phyloP scores from a whole-genome alignment of 2,888 invertebrate species.

The Agrochola circellaris region DNA sequence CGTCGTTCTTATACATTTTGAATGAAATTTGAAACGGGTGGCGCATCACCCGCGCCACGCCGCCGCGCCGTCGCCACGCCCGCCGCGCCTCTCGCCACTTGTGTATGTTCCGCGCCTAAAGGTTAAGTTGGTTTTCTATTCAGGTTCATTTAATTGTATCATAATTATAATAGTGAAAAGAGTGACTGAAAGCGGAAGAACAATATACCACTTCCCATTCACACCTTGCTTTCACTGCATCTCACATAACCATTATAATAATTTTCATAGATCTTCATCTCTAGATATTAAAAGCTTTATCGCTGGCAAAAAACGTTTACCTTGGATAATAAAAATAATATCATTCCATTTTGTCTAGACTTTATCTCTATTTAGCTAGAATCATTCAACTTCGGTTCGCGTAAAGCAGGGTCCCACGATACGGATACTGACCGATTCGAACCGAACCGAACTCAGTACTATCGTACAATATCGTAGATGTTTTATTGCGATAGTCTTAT shows the following conservation, averaged over 20 bases:
- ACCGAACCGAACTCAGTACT: constrained; percentile 62
- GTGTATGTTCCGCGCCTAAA: too few species aligned
- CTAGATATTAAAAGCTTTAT: constrained; percentile 34
- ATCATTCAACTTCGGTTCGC: constrained; percentile 65
- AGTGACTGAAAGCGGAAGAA: constrained; percentile 42
- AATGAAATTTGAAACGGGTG: too few species aligned
- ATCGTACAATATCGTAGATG: constrained; percentile 71
- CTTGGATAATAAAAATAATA: constrained; percentile 27
- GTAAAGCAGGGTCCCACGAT: constrained; percentile 55
- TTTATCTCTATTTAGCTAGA: constrained; percentile 57
- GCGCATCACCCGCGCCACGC: too few species aligned
- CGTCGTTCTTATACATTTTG: too few species aligned
- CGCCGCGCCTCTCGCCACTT: too few species aligned
- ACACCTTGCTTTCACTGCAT: constrained; percentile 62
- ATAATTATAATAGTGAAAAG: constrained; percentile 27
- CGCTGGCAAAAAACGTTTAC: constrained; percentile 34
- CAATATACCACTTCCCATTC: constrained; percentile 52
- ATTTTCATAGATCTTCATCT: constrained; percentile 31
- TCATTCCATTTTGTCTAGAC: constrained; percentile 64
- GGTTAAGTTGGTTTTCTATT: constrained; percentile 26
- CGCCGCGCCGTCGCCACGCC: too few species aligned
- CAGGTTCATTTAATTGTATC: constrained; percentile 37
- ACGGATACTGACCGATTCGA: constrained; percentile 62
- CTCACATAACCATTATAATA: constrained; percentile 48
- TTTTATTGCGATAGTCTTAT: constrained; percentile 76